These are phyloP conservation scores for Limnephilus lunatus DNA, from an alignment of 2,888 invertebrate species.

Conservation along the genomic window DNA sequence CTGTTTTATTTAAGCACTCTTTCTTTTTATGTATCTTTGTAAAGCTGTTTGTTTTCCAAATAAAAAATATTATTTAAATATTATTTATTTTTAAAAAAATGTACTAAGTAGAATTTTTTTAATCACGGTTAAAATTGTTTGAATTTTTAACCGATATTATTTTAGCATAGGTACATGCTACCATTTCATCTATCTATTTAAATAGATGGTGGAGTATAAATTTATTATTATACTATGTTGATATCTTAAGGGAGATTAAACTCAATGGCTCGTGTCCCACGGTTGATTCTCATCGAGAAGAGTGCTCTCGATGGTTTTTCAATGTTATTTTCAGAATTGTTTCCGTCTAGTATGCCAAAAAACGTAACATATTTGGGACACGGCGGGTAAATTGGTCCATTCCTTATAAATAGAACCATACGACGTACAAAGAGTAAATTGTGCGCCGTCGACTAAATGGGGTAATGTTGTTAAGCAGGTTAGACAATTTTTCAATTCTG, in stretches of 20 bases:
- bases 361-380: slow-evolving; percentile 32
- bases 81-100: no score
- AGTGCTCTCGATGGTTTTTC: background rate
- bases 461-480: slow-evolving; percentile 30
- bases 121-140: no score
- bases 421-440: slow-evolving; percentile 9
- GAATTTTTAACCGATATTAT: no score
- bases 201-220: background rate
- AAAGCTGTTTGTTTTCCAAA: no score
- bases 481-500: slow-evolving; percentile 22
- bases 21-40: no score
- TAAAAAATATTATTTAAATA: no score
- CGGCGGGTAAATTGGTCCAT: slow-evolving; percentile 42
- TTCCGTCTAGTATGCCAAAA: background rate
- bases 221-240: background rate
- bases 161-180: no score
- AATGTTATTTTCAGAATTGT: background rate
- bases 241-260: background rate
- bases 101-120: no score
- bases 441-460: slow-evolving; percentile 31
- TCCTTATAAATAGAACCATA: slow-evolving; percentile 34
- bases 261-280: background rate
- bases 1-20: no score
- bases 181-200: no score
- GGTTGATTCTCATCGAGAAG: background rate